Percentiles rank a stretch among this genome's conserved stretches.
These are phyloP conservation scores for Callaeas wilsoni DNA, from an alignment of 2,113 vertebrate genomes.

Conservation along the genomic window DNA sequence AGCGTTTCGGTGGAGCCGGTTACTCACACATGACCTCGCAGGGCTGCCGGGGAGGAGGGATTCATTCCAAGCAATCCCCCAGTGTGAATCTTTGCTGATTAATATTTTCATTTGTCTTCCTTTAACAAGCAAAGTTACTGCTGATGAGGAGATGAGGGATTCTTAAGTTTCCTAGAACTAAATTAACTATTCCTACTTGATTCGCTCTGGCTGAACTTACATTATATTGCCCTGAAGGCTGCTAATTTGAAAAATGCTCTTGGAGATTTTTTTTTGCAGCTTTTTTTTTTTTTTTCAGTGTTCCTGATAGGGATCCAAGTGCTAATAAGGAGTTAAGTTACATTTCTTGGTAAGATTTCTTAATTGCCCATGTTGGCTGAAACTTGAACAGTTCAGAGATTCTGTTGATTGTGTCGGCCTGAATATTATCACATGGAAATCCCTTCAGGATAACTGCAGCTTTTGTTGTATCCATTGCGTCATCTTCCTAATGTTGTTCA, in stretches of 20 bases:
- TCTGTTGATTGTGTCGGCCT: constrained; percentile 16
- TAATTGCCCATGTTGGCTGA: background rate
- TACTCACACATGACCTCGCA: background rate
- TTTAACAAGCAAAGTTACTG: constrained; percentile 51
- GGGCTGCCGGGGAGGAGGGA: background rate
- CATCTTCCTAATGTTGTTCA: background rate
- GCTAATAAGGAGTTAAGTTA: constrained; percentile 50
- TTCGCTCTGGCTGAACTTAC: background rate
- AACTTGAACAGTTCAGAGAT: constrained; percentile 25
- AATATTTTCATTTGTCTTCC: constrained; percentile 64
- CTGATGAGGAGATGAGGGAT: constrained; percentile 60
- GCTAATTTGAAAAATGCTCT: constrained; percentile 60
- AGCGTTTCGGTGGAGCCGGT: background rate
- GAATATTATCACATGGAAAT: constrained; percentile 13
- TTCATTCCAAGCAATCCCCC: constrained; percentile 56
- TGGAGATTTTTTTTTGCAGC: background rate
- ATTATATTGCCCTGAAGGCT: background rate
- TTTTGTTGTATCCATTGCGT: constrained; percentile 38
- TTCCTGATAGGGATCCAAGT: constrained; percentile 23
- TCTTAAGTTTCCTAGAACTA: constrained; percentile 52
- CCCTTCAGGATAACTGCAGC: constrained; percentile 1
- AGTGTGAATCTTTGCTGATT: constrained; percentile 51
- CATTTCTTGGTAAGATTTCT: constrained; percentile 19
- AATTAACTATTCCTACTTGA: constrained; percentile 19
- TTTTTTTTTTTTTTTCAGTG: background rate